Evolutionary conservation across 2,113 vertebrate genomes (phyloP).

Genomic region (Xenopus borealis): DNA sequence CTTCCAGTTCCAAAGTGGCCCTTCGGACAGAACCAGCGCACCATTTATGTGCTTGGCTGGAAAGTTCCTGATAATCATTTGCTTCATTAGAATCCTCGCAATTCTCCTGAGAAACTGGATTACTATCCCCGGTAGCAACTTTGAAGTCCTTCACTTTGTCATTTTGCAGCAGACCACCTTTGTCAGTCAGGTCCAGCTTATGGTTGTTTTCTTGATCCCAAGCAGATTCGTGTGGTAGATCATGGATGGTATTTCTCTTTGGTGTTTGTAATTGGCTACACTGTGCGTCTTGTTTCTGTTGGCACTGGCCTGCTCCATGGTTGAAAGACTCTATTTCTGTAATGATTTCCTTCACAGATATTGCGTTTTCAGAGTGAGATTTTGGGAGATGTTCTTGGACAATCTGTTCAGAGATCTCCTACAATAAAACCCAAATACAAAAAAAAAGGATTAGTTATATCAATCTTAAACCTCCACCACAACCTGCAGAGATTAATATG

Average conservation of each 20-base stretch:
- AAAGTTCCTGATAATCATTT: slow-evolving; percentile 52
- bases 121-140: slow-evolving; percentile 51
- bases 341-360: slow-evolving; percentile 91
- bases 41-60: slow-evolving; percentile 63
- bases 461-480: too few species aligned
- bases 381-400: slow-evolving; percentile 52
- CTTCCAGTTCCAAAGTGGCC: slow-evolving; percentile 87
- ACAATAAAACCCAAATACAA: slow-evolving; percentile 48
- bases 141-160: slow-evolving; percentile 55
- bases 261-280: slow-evolving; percentile 62
- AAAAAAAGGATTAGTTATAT: background rate
- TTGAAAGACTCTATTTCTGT: slow-evolving; percentile 89
- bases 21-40: slow-evolving; percentile 78
- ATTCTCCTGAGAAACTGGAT: background rate
- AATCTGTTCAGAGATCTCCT: slow-evolving; percentile 64
- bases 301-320: slow-evolving; percentile 59
- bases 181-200: slow-evolving; percentile 51
- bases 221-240: slow-evolving; percentile 56
- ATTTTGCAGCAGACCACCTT: slow-evolving; percentile 46
- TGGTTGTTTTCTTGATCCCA: slow-evolving; percentile 49
- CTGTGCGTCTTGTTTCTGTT: slow-evolving; percentile 61
- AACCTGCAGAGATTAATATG: too few species aligned
- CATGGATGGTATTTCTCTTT: slow-evolving; percentile 65
- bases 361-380: slow-evolving; percentile 76
- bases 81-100: slow-evolving; percentile 54